Percentiles rank a stretch among this genome's conserved stretches.
Evolutionary conservation across 2,797 vertebrate species (phyloP).

Genomic region (Toxotes lorentzi): DNA sequence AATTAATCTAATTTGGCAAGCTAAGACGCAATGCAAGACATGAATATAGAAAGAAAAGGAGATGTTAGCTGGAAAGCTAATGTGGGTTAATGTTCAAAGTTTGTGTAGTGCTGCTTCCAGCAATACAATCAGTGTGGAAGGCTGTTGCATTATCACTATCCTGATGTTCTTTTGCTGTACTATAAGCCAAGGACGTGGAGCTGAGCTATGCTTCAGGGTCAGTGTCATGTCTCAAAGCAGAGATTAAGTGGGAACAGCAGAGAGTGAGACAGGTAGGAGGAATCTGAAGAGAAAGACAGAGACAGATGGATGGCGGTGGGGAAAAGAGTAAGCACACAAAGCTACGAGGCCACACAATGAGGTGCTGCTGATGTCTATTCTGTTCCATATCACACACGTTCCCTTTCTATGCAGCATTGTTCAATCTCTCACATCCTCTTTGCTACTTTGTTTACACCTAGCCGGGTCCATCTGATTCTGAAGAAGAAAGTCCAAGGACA

Average conservation of each 20-base stretch:
- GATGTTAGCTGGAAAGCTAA: background rate
- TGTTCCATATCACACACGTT: background rate
- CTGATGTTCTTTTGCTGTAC: constrained; percentile 6
- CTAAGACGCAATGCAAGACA: background rate
- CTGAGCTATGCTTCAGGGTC: constrained; percentile 33
- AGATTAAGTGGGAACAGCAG: constrained; percentile 11
- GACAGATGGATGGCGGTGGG: background rate
- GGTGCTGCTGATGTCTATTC: background rate
- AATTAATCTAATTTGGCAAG: too few species aligned
- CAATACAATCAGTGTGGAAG: background rate
- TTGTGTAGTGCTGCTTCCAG: background rate
- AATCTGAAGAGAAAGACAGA: constrained; percentile 23
- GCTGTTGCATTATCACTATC: constrained; percentile 5
- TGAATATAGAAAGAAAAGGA: background rate
- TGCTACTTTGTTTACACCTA: constrained; percentile 13
- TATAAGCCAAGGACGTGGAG: constrained; percentile 3
- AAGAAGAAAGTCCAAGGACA: constrained; percentile 35
- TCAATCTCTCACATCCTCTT: background rate
- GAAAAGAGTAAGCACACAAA: constrained; percentile 5
- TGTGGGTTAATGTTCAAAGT: background rate
- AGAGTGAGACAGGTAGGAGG: constrained; percentile 8
- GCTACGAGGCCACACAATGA: background rate
- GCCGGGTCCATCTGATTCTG: background rate
- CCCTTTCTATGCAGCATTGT: background rate
- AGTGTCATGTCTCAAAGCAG: constrained; percentile 12